Base-by-base conservation (phyloP, 2,888 invertebrate genomes). In the Pristionchus exspectatus region DNA sequence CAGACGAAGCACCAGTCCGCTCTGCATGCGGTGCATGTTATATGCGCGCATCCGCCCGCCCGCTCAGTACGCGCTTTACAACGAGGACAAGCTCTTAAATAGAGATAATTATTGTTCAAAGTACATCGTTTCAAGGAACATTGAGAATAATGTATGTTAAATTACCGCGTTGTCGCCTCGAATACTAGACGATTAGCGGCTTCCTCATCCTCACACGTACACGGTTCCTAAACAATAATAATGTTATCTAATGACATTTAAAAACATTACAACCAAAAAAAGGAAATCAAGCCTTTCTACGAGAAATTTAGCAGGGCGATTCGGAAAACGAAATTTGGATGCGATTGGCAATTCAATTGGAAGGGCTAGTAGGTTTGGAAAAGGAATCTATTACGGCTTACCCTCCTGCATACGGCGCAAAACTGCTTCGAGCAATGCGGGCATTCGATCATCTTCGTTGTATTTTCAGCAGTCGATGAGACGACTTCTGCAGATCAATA, bases 31-130 rank as follows among this genome's bases (percentile, higher is more conserved):
- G 92, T 91, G 66, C 94, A 94, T 59, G 90, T 91, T 89, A 94
- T 94, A 87, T 94, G 94, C n/a, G 93, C 88, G 72, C 94, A 94
- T 5, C 94, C 94, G n/a, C 94, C 94, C 85, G 92, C 92, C 18
- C 92, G 83, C 87, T 94, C 94, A 5, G 94, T 94, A 10, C 92
- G 88, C 21, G 91, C 92, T 4, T 88, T 27, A 88, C 94, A 94
- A 27, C 90, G 87, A 5, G 94, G 94, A 59, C 94, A 94, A 54
- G 89, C 69, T 89, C 92, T 93, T 86, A 74, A 90, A 56, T 44
- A 21, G 2, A 14, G 16, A 56, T 56, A 56, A 18, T 56, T 44
- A 44, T 44, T n/a, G 38, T 38, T 38, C 38, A 5, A 38, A 38
- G 38, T 38, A 38, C 38, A 38, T 38, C 5, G 2, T 38, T 38